Evolutionary conservation across 2,113 vertebrate genomes (phyloP).

Genomic region (Myodes glareolus): DNA sequence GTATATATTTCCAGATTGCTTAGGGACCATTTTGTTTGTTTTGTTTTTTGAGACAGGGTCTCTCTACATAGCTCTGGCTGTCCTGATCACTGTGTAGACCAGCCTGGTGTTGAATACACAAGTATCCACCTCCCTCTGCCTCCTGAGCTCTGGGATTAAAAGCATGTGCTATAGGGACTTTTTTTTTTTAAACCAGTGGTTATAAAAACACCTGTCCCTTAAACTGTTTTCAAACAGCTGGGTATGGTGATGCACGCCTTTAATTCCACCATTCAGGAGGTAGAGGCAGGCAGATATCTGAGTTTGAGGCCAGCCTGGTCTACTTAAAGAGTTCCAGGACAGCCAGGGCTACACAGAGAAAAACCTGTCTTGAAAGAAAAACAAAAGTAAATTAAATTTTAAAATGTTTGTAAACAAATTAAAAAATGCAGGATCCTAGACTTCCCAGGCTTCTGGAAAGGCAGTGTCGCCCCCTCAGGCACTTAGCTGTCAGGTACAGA

Average conservation of each 20-base stretch:
- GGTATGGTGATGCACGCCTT: neutral
- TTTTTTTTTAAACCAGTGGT: conserved; percentile 16
- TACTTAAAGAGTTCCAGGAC: neutral
- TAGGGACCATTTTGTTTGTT: neutral
- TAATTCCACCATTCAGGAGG: neutral
- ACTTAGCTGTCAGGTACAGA: neutral
- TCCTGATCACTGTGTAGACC: neutral
- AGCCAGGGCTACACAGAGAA: neutral
- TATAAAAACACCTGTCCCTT: conserved; percentile 55
- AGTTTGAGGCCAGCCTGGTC: neutral
- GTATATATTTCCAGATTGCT: neutral
- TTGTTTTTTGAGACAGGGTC: neutral
- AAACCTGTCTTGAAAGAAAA: neutral
- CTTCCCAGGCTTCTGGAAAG: neutral
- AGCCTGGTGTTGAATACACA: neutral
- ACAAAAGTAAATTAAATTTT: neutral
- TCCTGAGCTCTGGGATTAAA: neutral
- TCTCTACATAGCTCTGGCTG: neutral
- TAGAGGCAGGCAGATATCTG: neutral
- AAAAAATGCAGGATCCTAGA: neutral
- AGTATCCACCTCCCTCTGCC: neutral
- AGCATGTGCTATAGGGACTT: neutral
- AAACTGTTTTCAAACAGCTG: neutral
- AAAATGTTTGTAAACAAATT: neutral
- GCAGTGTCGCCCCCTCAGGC: neutral